Evolutionary conservation across 1,140 invertebrate species (phyloP), one percentile per base, ranked within the genome.

Genomic region (Sinella curviseta): DNA sequence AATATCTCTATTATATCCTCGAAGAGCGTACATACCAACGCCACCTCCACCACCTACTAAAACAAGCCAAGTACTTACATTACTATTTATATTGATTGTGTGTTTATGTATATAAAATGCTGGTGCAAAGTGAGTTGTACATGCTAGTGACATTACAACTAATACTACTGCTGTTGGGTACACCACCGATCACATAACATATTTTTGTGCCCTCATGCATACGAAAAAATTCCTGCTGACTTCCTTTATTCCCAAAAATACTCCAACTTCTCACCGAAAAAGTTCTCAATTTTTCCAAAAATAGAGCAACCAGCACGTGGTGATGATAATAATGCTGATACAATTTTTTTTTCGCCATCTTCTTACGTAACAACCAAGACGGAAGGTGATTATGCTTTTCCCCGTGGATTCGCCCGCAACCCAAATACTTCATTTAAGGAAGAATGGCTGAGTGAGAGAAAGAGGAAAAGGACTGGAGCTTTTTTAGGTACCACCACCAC

Each of bases 281-380:
- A n/a, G 8, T 14, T 60, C n/a, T 60, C 55, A 24, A 14, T 60
- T 60, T 60, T 4, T 8, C 55, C 55, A 60, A 60, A 60, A 60
- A 60, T 60, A 60, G 55, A 60, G 55, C n/a, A 60, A n/a, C n/a
- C n/a, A n/a, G 8, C 55, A 60, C 55, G 55, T 60, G 55, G 55
- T 60, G 55, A 60, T 26, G 8, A 24, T 26, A 14, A 48, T 48
- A 17, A 17, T 48, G 39, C 39, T 48, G 17, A 48, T 8, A 4
- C 39, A 48, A 48, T 48, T 48, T 4, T 17, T 48, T 17, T 17
- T 17, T 4, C 17, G 39, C 39, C 39, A 48, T 48, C 4, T 17
- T 48, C 39, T 4, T 17, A n/a, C n/a, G n/a, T 17, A 48, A 4
- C 39, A 48, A 48, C 4, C 4, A 48, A 48, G 4, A 48, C 39